A percentile compares a stretch with the other conserved stretches of the same genome.
Conservation (phyloP, 2,888 invertebrate species). For the Erebia aethiops region DNA sequence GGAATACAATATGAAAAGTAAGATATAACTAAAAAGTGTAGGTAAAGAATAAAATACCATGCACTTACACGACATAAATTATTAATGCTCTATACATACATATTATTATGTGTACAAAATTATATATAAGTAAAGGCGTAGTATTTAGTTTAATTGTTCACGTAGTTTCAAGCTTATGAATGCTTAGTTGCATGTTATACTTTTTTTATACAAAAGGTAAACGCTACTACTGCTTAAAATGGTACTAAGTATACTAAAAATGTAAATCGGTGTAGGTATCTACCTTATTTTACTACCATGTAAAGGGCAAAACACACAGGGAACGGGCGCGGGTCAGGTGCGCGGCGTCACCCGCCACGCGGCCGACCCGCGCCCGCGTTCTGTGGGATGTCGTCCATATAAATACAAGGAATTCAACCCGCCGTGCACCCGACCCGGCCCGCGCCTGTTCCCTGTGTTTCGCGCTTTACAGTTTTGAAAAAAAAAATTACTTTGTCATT, state of each 20-base stretch:
- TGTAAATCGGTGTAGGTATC: background rate
- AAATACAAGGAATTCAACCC: no score
- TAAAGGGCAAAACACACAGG: no score
- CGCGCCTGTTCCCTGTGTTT: no score
- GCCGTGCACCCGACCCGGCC: no score
- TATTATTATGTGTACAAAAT: background rate
- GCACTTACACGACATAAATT: constrained; percentile 30
- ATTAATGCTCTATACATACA: background rate
- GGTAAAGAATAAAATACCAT: constrained; percentile 42
- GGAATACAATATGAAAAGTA: background rate
- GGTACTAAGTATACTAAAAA: background rate
- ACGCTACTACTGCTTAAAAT: background rate
- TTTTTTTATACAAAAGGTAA: background rate
- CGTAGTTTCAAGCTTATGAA: constrained; percentile 14
- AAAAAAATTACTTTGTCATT: constrained; percentile 8
- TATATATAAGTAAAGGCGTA: background rate
- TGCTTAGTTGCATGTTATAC: constrained; percentile 30
- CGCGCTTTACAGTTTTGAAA: background rate
- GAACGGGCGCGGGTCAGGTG: no score
- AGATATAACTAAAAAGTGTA: constrained; percentile 8
- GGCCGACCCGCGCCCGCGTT: no score
- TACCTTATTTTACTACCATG: background rate
- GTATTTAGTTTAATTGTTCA: constrained; percentile 14
- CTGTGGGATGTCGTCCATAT: no score
- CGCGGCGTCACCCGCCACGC: no score